Evolutionary conservation across 2,113 vertebrate species (phyloP), one percentile per base, ranked within the genome.

Genomic region (Lophotis ruficrista): DNA sequence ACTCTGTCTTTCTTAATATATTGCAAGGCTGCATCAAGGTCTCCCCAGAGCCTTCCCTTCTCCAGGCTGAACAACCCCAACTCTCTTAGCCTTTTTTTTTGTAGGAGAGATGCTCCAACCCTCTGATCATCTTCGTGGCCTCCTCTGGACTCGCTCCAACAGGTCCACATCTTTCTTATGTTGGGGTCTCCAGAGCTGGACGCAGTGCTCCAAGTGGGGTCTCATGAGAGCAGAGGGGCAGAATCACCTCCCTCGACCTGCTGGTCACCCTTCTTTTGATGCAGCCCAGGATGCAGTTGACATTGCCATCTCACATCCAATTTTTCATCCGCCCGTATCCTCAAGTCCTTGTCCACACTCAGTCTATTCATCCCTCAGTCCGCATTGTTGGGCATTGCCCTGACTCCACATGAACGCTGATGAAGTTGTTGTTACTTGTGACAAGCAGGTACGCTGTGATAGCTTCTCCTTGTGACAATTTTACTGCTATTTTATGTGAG

Each of bases 201-300:
- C 0, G 0, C 58, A 43, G 13, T 9, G 41, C 60, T 58, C 12
- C 31, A 57, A 37, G 21, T 47, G n/a, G 15, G 5, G 17, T 73
- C 9, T 12, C 28, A 60, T 0, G 0, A 66, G 33, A 53, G 58
- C 1, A 1, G 65, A 58, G 28, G 13, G 19, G 16, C 1, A 51
- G 51, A 60, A 47, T 66, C 51, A 4, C 13, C 28, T 51, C 37
- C 50, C 33, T 85, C 1, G 0, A 25, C 33, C 37, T 60, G 15
- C 37, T 53, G n/a, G 31, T 9, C 28, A 45, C 2, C 3, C 7
- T 58, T 28, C 14, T 23, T 33, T 15, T 43, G 10, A 68, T 10
- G 22, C 8, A 56, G 43, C 25, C 8, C 5, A n/a, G 20, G 43
- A n/a, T 5, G 4, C 0, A 2, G 4, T 6, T 54, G 15, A 21